Evolutionary conservation across 2,113 vertebrate genomes (phyloP), one percentile per base, ranked within the genome.

Genomic region (Oceanodroma tethys): DNA sequence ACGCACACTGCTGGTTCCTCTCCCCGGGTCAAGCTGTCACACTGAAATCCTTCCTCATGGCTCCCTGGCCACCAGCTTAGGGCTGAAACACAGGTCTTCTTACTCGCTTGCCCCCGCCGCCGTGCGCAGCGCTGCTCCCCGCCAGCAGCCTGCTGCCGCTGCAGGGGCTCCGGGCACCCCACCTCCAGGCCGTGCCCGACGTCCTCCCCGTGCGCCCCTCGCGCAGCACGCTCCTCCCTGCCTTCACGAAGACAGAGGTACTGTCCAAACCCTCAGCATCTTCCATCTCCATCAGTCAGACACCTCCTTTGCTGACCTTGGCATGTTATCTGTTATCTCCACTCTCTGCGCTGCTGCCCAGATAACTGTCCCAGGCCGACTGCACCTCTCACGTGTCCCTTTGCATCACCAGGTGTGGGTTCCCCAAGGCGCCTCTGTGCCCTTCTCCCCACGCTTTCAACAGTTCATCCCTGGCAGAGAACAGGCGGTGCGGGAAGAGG

Each of bases 141-240:
- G 16, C 67, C 22, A 55, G 36, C 13, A 59, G 47, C 11, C 25
- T 4, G 27, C 38, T 13, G 42, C 30, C 4, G 1, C 45, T 29
- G 10, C 11, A 19, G 16, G 30, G 11, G 52, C 42, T 48, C 7
- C 58, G 7, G 67, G 40, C 16, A 2, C 42, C 17, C n/a, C 22
- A 5, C 15, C 14, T 8, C 17, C 42, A 26, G 14, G 34, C 63
- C 19, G 36, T 7, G 73, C 15, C 48, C 1, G 1, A 6, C 1
- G 2, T 2, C 30, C 26, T 34, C 21, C 19, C 14, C 1, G 7
- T 5, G 27, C 21, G 3, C 2, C 5, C 21, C n/a, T n/a, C 8
- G 8, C 0, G 11, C 23, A 11, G n/a, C 22, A 4, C 16, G 7
- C 3, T 20, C 26, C 30, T 58, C 10, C 27, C 36, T 29, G 20